Evolutionary conservation across 2,888 invertebrate species (phyloP).

Genomic region (Caenorhabditis plicata): DNA sequence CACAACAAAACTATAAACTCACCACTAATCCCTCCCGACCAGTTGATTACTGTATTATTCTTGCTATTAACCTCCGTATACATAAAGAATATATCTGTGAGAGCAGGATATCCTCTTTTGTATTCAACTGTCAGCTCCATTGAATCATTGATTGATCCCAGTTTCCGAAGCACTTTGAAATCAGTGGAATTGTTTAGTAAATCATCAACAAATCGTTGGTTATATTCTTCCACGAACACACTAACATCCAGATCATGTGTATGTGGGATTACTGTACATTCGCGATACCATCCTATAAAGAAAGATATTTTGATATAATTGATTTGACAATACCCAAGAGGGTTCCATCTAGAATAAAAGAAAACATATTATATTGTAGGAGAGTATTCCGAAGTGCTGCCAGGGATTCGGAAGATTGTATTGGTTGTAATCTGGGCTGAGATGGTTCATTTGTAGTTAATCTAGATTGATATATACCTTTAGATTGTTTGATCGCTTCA

Average conservation of each 20-base stretch:
- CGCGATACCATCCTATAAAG: conserved; percentile 32
- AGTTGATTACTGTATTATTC: conserved; percentile 4
- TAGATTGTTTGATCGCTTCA: neutral
- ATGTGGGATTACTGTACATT: conserved; percentile 33
- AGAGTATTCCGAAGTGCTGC: conserved; percentile 12
- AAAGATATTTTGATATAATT: too few relatives aligned
- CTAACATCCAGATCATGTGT: conserved; percentile 29
- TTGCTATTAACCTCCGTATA: conserved; percentile 10
- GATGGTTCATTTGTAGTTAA: neutral
- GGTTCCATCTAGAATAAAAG: conserved; percentile 25
- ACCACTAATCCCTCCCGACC: conserved; percentile 16
- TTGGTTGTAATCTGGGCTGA: conserved; percentile 1
- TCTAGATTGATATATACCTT: neutral
- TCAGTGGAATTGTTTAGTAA: conserved; percentile 1
- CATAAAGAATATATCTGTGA: conserved; percentile 24
- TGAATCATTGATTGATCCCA: conserved; percentile 27
- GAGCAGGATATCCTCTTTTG: neutral
- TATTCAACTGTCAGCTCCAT: conserved; percentile 21
- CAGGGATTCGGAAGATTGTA: conserved; percentile 2
- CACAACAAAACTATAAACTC: too few relatives aligned
- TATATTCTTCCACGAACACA: conserved; percentile 13
- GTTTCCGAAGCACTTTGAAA: conserved; percentile 11
- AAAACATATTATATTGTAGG: conserved; percentile 9
- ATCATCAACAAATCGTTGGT: conserved; percentile 10
- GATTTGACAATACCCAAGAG: conserved; percentile 17